Conservation (phyloP, 2,113 vertebrate species). For the Ranitomeya imitator region DNA sequence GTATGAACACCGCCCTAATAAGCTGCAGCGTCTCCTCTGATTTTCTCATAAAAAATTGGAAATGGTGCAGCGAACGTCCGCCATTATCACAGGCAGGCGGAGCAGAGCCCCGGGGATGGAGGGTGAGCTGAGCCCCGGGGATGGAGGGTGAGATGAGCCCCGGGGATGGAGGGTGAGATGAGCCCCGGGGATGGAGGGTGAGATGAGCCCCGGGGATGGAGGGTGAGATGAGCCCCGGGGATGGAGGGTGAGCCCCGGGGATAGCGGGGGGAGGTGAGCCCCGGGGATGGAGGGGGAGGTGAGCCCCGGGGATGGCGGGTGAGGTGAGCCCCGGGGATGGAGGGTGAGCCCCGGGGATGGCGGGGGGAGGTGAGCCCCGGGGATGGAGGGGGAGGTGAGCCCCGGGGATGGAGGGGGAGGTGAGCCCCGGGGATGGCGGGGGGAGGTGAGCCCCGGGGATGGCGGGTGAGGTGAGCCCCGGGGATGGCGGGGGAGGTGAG, state of each 20-base stretch:
- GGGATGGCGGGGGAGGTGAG: rapidly evolving
- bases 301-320: too few relatives aligned
- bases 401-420: not conserved
- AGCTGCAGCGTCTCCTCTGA: too few relatives aligned
- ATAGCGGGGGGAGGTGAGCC: not conserved
- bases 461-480: not conserved
- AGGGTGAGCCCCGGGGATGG: too few relatives aligned
- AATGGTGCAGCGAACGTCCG: too few relatives aligned
- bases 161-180: too few relatives aligned
- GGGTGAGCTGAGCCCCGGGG: not conserved
- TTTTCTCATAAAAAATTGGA: too few relatives aligned
- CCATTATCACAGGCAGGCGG: too few relatives aligned
- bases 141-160: not conserved
- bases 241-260: not conserved
- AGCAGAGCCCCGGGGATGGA: not conserved
- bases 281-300: not conserved
- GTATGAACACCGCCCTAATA: too few relatives aligned
- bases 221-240: not conserved
- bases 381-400: not conserved
- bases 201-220: too few relatives aligned
- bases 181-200: not conserved
- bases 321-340: not conserved
- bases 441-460: not conserved
- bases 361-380: not conserved
- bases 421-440: too few relatives aligned